A percentile compares a stretch with the other conserved stretches of the same genome.
These are phyloP conservation scores for Xylota segnis DNA, from an alignment of 2,888 invertebrate genomes.

Conservation along the genomic window DNA sequence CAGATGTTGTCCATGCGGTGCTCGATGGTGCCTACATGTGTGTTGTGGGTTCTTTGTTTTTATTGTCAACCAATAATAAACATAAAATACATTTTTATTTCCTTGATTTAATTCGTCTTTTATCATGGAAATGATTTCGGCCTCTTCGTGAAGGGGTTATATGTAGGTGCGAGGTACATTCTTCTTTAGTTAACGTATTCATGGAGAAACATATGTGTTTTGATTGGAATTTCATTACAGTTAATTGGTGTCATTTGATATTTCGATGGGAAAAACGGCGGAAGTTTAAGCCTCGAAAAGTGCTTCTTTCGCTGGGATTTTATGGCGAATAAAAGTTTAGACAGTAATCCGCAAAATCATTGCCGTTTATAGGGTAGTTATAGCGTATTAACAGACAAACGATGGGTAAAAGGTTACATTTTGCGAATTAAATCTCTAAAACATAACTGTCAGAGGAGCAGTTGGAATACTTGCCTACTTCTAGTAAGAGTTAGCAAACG, in stretches of 20 bases:
- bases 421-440: no score
- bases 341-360: no score
- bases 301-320: no score
- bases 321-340: no score
- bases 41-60: constrained; percentile 13
- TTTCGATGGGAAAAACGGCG: background rate
- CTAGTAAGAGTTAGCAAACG: no score
- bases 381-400: no score
- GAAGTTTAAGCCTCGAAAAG: no score
- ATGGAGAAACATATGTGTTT: constrained; percentile 19
- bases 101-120: constrained; percentile 28
- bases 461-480: no score
- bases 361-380: no score
- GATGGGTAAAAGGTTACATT: no score
- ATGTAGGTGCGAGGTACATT: constrained; percentile 30
- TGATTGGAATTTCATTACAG: constrained; percentile 43
- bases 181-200: constrained; percentile 8
- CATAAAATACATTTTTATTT: constrained; percentile 51
- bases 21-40: constrained; percentile 2
- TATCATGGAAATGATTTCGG: constrained; percentile 29
- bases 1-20: constrained; percentile 34
- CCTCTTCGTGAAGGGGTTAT: background rate
- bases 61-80: constrained; percentile 25
- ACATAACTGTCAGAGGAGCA: no score
- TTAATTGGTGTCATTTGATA: constrained; percentile 1